Percentiles rank a stretch among this genome's conserved stretches.
phyloP scores from a whole-genome alignment of 2,797 vertebrate genomes.

The Megalops cyprinoides region DNA sequence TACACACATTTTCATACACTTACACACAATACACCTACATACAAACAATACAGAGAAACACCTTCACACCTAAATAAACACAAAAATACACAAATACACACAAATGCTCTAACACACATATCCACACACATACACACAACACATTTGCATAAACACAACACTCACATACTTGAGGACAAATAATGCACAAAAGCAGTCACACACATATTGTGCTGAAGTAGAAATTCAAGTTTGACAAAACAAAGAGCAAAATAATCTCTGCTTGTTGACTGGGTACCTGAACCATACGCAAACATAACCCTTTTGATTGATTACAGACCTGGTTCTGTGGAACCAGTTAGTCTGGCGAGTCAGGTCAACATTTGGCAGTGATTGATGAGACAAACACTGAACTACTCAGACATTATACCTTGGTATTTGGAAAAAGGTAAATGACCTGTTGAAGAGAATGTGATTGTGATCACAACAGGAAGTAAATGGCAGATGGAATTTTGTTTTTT shows the following conservation, averaged over 20 bases:
- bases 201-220: not conserved
- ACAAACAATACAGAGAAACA: no score
- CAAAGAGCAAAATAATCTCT: conserved; percentile 2
- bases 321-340: conserved; percentile 23
- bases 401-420: not conserved
- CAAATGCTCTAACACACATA: no score
- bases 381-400: not conserved
- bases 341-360: conserved; percentile 23
- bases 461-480: not conserved
- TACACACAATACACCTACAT: no score
- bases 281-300: conserved; percentile 1
- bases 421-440: conserved; percentile 3
- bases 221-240: conserved; percentile 32
- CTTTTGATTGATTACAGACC: conserved; percentile 4
- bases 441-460: not conserved
- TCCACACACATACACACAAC: no score
- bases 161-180: no score
- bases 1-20: no score
- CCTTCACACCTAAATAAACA: not conserved
- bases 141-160: no score
- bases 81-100: no score
- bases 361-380: conserved; percentile 26
- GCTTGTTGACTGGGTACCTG: not conserved
- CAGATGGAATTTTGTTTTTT: conserved; percentile 6
- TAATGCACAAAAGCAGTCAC: not conserved